These are phyloP conservation scores for Venusia cambrica DNA, from an alignment of 2,888 invertebrate species.

Conservation along the genomic window DNA sequence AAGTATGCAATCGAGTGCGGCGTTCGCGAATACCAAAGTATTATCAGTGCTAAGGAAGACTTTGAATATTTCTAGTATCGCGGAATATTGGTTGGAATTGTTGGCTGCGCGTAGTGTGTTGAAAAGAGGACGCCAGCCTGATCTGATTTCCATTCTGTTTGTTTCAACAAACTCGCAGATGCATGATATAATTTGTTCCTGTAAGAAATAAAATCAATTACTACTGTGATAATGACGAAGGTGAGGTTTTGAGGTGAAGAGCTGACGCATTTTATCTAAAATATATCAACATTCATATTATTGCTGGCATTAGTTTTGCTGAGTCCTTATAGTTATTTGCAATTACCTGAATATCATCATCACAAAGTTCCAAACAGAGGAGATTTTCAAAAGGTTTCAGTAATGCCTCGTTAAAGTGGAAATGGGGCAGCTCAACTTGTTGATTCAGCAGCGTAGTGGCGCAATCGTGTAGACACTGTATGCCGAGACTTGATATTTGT, in stretches of 20 bases:
- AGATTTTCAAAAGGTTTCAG: constrained; percentile 97
- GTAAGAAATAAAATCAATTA: constrained; percentile 42
- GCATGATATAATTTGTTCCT: constrained; percentile 95
- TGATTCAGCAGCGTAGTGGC: constrained; percentile 93
- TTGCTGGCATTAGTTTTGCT: no score
- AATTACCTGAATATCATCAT: constrained; percentile 92
- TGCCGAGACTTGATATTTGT: constrained; percentile 93
- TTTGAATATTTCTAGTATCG: constrained; percentile 94
- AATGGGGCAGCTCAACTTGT: constrained; percentile 93
- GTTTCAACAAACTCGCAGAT: constrained; percentile 98
- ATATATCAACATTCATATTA: no score
- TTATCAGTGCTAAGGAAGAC: constrained; percentile 96
- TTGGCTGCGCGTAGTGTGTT: constrained; percentile 94
- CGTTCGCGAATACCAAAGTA: constrained; percentile 95
- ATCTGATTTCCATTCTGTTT: constrained; percentile 94
- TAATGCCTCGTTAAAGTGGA: constrained; percentile 97
- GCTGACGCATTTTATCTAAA: no score
- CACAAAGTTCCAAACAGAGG: constrained; percentile 94
- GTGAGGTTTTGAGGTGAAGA: no score
- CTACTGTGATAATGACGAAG: no score
- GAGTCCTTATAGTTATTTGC: no score
- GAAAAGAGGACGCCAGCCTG: constrained; percentile 97
- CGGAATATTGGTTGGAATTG: constrained; percentile 86
- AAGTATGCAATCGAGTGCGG: constrained; percentile 95
- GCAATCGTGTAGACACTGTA: constrained; percentile 95